phyloP scores from a whole-genome alignment of 2,888 invertebrate species.

The Alsophila aescularia region DNA sequence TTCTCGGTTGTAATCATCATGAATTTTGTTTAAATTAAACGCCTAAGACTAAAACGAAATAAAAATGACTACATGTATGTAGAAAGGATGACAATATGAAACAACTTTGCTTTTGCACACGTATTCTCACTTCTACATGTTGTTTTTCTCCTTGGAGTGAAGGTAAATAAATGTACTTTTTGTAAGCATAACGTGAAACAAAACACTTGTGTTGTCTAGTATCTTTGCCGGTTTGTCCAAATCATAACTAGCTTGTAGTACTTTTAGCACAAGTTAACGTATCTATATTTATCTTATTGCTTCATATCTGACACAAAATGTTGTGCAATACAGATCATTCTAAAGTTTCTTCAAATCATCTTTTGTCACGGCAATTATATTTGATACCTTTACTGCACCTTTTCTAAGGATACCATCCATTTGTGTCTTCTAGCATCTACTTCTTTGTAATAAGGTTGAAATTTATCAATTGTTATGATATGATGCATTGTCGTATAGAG shows the following conservation, averaged over 20 bases:
- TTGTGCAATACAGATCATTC: constrained; percentile 14
- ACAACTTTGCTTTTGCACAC: too few species aligned
- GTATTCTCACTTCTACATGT: too few species aligned
- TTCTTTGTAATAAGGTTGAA: constrained; percentile 1
- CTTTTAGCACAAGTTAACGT: neutral
- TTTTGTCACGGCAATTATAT: neutral
- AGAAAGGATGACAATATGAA: too few species aligned
- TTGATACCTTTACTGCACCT: neutral
- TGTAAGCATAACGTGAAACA: too few species aligned
- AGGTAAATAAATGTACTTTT: too few species aligned
- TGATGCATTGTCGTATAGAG: constrained; percentile 16
- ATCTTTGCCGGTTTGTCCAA: constrained; percentile 17
- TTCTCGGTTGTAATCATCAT: too few species aligned
- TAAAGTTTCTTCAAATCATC: constrained; percentile 3
- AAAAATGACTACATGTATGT: too few species aligned
- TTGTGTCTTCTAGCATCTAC: neutral
- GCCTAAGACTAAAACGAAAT: too few species aligned
- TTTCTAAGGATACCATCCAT: neutral
- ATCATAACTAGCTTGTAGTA: neutral
- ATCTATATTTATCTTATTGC: constrained; percentile 3
- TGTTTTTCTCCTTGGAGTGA: too few species aligned
- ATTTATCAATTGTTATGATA: constrained; percentile 2
- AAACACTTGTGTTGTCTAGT: neutral
- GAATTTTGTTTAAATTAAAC: too few species aligned
- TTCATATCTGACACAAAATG: constrained; percentile 14